A percentile compares a stretch with the other conserved stretches of the same genome.
Evolutionary conservation across 2,888 invertebrate genomes (phyloP).

Genomic region (Hedya salicella): DNA sequence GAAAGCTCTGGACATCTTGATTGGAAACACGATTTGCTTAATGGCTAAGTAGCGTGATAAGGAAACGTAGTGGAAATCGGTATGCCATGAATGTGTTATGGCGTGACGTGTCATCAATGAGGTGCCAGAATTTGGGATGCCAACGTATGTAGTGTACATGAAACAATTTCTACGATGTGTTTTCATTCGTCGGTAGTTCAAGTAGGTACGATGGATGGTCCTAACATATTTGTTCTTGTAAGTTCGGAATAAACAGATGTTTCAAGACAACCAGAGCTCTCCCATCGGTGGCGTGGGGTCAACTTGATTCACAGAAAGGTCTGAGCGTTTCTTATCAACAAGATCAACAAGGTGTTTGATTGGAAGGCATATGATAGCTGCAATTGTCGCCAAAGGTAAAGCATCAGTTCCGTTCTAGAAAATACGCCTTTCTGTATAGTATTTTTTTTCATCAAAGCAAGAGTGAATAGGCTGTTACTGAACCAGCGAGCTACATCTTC

Average conservation of each 20-base stretch:
- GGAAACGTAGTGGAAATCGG: not conserved
- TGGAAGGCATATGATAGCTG: too few relatives aligned
- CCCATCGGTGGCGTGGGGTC: too few relatives aligned
- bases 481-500: too few relatives aligned
- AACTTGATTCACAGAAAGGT: too few relatives aligned
- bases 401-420: too few relatives aligned
- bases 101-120: conserved; percentile 16
- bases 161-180: conserved; percentile 4
- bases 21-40: not conserved
- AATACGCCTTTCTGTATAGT: too few relatives aligned
- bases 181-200: conserved; percentile 6
- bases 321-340: too few relatives aligned
- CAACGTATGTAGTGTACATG: not conserved
- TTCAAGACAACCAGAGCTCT: conserved; percentile 11
- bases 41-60: not conserved
- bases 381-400: too few relatives aligned
- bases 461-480: too few relatives aligned
- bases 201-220: not conserved
- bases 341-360: too few relatives aligned
- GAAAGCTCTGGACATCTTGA: conserved; percentile 21
- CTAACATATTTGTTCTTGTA: not conserved
- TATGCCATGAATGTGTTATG: conserved; percentile 13
- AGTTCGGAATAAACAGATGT: not conserved
- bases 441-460: too few relatives aligned
- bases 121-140: conserved; percentile 16